A percentile compares a stretch with the other conserved stretches of the same genome.
phyloP scores from a whole-genome alignment of 1,140 invertebrate genomes.

The Ericerus pela region DNA sequence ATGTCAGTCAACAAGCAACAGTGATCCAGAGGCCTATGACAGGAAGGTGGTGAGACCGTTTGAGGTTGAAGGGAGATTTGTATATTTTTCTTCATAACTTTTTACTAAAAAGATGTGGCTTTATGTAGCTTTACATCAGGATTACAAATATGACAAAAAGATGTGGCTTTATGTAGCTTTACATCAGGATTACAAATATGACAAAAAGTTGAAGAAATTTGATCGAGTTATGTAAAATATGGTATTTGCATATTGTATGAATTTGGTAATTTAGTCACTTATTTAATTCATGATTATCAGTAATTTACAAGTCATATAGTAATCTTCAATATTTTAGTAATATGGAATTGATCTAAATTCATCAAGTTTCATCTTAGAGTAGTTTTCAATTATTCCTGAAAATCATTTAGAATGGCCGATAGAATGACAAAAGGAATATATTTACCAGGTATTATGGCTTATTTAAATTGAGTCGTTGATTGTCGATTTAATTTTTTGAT shows the following conservation, averaged over 20 bases:
- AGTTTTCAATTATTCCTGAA: not conserved
- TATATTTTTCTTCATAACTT: too few relatives aligned
- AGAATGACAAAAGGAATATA: not conserved
- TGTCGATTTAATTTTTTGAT: not conserved
- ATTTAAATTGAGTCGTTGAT: not conserved
- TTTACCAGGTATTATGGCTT: slow-evolving; percentile 2
- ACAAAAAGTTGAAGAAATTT: not conserved
- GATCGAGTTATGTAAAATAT: not conserved
- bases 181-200: too few relatives aligned
- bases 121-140: too few relatives aligned
- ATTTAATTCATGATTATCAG: not conserved
- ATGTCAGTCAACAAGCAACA: too few relatives aligned
- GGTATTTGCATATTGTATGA: not conserved
- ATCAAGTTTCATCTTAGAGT: not conserved
- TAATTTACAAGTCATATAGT: not conserved
- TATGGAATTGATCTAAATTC: not conserved
- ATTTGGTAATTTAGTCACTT: not conserved
- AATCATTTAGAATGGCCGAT: slow-evolving; percentile 7
- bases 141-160: too few relatives aligned
- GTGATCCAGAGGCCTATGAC: too few relatives aligned
- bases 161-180: too few relatives aligned
- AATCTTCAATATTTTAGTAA: not conserved
- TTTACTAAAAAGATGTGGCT: too few relatives aligned
- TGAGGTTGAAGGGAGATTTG: too few relatives aligned
- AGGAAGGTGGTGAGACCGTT: too few relatives aligned